Evolutionary conservation across 2,113 vertebrate species (phyloP).

Genomic region (Datnioides undecimradiatus): DNA sequence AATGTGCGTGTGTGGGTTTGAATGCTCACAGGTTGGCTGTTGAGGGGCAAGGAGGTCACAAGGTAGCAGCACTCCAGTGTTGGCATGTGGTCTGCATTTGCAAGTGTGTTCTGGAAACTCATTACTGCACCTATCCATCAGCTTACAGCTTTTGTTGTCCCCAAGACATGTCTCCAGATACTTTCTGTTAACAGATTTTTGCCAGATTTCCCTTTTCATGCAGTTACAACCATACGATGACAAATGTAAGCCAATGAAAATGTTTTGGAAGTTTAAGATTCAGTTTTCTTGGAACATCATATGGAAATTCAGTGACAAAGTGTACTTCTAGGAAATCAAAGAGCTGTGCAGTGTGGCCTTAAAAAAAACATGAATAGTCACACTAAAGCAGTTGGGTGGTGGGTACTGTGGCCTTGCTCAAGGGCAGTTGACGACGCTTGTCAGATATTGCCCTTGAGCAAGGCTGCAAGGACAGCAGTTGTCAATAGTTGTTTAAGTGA

Average conservation of each 20-base stretch:
- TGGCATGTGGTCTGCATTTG: constrained; percentile 68
- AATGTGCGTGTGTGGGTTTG: constrained; percentile 42
- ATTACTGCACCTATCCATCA: constrained; percentile 33
- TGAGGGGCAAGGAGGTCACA: constrained; percentile 52
- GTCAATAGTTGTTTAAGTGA: constrained; percentile 14
- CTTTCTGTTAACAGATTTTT: neutral
- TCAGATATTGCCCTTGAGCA: constrained; percentile 13
- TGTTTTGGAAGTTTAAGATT: neutral
- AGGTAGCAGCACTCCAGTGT: constrained; percentile 64
- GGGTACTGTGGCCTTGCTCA: constrained; percentile 16
- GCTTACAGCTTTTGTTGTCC: constrained; percentile 4
- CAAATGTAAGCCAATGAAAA: neutral
- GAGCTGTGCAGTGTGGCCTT: neutral
- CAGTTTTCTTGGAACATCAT: neutral
- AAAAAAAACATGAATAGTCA: neutral
- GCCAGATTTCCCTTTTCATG: neutral
- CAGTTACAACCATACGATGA: neutral
- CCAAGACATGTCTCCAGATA: neutral
- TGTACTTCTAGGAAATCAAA: neutral
- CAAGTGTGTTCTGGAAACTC: constrained; percentile 57
- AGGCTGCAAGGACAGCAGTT: neutral
- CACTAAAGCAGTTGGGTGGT: neutral
- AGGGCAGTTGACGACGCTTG: constrained; percentile 22
- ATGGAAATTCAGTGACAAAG: neutral
- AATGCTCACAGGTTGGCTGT: constrained; percentile 35